Percentiles rank a stretch among this genome's conserved stretches.
Conservation (phyloP, 1,140 invertebrate genomes). For the Nasonia longicornis region DNA sequence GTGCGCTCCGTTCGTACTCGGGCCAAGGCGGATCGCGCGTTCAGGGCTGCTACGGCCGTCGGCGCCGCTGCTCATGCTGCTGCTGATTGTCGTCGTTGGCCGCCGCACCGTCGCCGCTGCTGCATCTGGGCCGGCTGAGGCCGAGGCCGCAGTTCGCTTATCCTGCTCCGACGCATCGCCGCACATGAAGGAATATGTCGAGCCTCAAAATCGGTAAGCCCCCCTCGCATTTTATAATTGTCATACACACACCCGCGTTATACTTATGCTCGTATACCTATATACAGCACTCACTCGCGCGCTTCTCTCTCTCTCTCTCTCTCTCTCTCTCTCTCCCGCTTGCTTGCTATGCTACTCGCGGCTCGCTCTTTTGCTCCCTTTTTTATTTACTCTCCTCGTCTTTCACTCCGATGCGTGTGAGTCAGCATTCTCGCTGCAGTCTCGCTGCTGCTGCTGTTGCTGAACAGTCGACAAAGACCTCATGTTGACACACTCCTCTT, state of each 20-base stretch:
- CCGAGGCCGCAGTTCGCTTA: constrained; percentile 59
- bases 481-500: constrained; percentile 23
- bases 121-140: constrained; percentile 59
- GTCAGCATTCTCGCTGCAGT: constrained; percentile 13
- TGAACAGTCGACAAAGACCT: constrained; percentile 13
- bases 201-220: constrained; percentile 76
- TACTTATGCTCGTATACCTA: background rate
- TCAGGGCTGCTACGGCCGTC: constrained; percentile 61
- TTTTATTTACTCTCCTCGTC: constrained; percentile 3
- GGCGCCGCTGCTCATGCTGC: constrained; percentile 1
- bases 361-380: background rate
- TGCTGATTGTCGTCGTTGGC: background rate
- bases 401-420: constrained; percentile 5
- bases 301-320: background rate
- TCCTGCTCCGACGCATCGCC: constrained; percentile 43
- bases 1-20: constrained; percentile 13
- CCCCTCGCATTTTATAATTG: background rate
- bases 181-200: constrained; percentile 72
- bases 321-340: background rate
- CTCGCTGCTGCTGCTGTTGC: background rate
- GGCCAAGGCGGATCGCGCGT: constrained; percentile 53
- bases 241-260: background rate
- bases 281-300: background rate
- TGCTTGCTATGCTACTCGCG: background rate
- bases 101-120: background rate